Base-by-base conservation (phyloP, 1,140 invertebrate species). In the Anoplolepis gracilipes region DNA sequence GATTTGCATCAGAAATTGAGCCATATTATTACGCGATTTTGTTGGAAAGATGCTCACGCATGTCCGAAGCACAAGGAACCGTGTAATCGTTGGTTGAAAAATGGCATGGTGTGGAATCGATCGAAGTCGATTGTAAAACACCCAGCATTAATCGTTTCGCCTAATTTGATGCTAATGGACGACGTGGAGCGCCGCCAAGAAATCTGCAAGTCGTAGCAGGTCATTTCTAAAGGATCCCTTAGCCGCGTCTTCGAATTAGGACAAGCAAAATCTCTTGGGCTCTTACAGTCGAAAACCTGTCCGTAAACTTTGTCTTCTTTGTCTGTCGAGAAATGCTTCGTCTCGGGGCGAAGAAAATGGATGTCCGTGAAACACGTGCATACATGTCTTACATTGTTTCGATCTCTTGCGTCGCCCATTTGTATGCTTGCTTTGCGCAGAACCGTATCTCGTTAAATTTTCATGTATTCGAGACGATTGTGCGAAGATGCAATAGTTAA, bases 121-220 rank as follows among this genome's bases (percentile, higher is more conserved):
- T 49, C 46, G 3, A 36, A 39, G 2, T 33, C 62, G n/a, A 22
- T 36, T 33, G 28, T 49, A 36, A 70, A 39, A 81, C 33, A 36
- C 16, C 46, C 33, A 11, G 13, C 4, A 39, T 57, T 75, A 84
- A 86, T 85, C 88, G 69, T 62, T 75, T 46, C 64, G 30, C 36
- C 55, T 79, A 75, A 85, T 87, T 82, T 70, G 55, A 85, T 78
- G 88, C 69, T 85, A 85, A 89, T 88, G 39, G n/a, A 75, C 33
- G 84, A 22, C 36, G 30, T 57, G 61, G 84, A 78, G 33, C 42
- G 42, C 49, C 28, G 62, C 70, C 72, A 39, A 53, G 67, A 73
- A 53, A 88, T 88, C 77, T 88, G 85, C 85, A 88, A 88, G 85
- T 88, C 85, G 13, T 75, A 88, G 64, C 73, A 70, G 75, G 39